phyloP scores from a whole-genome alignment of 2,113 vertebrate genomes.

The Ctenodactylus gundi region DNA sequence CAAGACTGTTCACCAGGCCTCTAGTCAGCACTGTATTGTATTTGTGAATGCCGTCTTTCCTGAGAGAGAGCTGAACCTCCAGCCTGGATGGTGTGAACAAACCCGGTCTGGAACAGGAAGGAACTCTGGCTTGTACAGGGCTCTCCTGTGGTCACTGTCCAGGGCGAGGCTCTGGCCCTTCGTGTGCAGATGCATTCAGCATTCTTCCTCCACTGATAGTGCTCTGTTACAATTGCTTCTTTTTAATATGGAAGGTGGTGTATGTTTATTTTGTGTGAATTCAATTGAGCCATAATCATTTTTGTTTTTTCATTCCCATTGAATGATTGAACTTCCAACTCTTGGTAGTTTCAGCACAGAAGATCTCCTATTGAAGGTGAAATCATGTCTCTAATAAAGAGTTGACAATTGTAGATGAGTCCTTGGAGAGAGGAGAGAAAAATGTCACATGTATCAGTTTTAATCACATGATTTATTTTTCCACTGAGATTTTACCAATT shows the following conservation, averaged over 20 bases:
- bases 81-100: neutral
- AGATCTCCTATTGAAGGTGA: neutral
- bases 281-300: neutral
- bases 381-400: neutral
- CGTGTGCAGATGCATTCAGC: too few relatives aligned
- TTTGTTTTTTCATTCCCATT: neutral
- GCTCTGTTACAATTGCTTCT: neutral
- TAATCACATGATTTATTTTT: neutral
- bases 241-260: neutral
- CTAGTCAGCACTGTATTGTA: fast-evolving
- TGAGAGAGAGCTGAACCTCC: neutral
- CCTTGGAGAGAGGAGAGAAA: neutral
- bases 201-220: neutral
- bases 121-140: fast-evolving
- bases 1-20: neutral
- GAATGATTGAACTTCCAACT: neutral
- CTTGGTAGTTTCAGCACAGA: neutral
- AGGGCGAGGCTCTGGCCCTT: too few relatives aligned
- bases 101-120: neutral
- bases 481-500: neutral
- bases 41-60: neutral
- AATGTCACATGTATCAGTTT: neutral
- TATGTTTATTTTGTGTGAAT: neutral
- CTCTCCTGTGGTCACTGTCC: neutral
- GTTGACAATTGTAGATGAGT: neutral